Conservation (phyloP, 2,113 vertebrate genomes). For the Cairina moschata region DNA sequence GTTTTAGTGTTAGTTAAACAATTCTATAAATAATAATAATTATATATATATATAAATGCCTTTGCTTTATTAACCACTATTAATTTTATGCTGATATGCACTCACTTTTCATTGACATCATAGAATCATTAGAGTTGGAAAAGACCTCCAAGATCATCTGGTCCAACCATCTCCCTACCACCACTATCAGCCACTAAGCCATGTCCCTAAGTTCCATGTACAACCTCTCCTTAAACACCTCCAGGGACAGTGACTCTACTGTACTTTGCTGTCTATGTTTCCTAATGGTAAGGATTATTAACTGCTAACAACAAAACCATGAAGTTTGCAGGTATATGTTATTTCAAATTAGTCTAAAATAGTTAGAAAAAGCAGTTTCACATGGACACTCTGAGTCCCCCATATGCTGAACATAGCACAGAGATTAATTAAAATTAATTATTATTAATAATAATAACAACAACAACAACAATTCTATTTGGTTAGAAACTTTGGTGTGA, state of each 20-base stretch:
- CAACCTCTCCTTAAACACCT: no score
- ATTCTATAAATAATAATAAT: background rate
- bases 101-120: background rate
- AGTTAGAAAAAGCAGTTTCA: background rate
- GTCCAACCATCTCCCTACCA: no score
- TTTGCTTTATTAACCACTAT: background rate
- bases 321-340: background rate
- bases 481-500: background rate
- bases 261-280: background rate
- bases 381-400: background rate
- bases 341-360: background rate
- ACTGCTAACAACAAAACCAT: background rate
- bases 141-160: no score
- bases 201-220: no score
- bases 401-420: background rate
- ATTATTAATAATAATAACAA: background rate
- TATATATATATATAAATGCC: no score
- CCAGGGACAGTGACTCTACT: no score
- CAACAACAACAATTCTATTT: background rate
- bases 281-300: background rate
- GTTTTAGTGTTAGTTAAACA: background rate
- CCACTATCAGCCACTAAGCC: no score
- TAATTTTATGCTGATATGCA: background rate
- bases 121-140: no score
- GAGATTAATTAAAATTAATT: background rate